Conservation (phyloP, 1,140 invertebrate genomes). For the Araneus ventricosus region DNA sequence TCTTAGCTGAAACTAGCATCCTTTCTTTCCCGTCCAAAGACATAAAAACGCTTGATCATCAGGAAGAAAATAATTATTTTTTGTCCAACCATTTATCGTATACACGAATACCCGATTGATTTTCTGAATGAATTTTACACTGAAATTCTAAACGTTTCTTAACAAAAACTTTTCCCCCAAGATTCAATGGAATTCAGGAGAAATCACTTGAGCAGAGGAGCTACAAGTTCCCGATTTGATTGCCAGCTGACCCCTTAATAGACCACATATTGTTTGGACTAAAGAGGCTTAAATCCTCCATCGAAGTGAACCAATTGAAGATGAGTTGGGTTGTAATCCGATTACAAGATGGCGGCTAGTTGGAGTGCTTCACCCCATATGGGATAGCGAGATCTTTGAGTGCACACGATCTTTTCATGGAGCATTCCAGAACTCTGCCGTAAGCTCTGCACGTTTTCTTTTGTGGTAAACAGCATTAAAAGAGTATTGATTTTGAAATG, state of each 20-base stretch:
- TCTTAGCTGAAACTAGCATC: no score
- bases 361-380: conserved; percentile 20
- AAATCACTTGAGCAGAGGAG: no score
- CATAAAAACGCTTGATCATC: no score
- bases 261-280: conserved; percentile 28
- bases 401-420: not conserved
- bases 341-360: conserved; percentile 7
- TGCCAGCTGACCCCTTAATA: not conserved
- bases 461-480: not conserved
- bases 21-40: no score
- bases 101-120: no score
- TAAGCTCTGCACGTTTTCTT: not conserved
- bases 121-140: no score
- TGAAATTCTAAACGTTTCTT: no score
- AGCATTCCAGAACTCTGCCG: not conserved
- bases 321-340: conserved; percentile 28
- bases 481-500: not conserved
- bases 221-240: not conserved
- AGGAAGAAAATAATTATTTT: no score
- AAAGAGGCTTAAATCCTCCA: conserved; percentile 41
- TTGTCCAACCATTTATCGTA: no score
- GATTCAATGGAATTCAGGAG: no score
- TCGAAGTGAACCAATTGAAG: conserved; percentile 44
- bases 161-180: no score
- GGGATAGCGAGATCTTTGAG: not conserved